These are phyloP conservation scores for Erpetoichthys calabaricus DNA, from an alignment of 2,797 vertebrate genomes.

Conservation along the genomic window DNA sequence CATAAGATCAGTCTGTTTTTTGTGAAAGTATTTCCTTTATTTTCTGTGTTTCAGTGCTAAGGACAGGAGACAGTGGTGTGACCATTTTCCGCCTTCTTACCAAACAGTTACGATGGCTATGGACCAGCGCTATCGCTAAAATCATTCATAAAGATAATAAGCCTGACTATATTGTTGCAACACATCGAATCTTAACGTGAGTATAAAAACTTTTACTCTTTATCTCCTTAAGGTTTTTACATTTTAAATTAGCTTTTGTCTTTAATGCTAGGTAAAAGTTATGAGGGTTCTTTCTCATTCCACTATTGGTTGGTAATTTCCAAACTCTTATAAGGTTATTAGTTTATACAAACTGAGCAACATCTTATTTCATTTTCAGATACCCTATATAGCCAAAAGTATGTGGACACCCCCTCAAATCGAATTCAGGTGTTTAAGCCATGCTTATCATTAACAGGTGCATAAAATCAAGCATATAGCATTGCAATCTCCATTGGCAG, in stretches of 20 bases:
- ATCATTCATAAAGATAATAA: slow-evolving; percentile 7
- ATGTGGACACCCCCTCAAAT: too few relatives aligned
- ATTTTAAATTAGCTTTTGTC: background rate
- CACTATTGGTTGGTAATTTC: too few relatives aligned
- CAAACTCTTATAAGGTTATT: too few relatives aligned
- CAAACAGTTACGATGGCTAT: slow-evolving; percentile 12
- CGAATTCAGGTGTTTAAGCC: too few relatives aligned
- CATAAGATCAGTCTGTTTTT: too few relatives aligned
- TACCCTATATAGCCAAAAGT: too few relatives aligned
- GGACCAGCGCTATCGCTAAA: slow-evolving; percentile 8
- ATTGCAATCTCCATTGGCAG: too few relatives aligned
- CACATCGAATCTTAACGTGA: slow-evolving; percentile 13
- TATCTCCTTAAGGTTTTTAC: background rate
- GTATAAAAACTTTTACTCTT: background rate
- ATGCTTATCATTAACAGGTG: too few relatives aligned
- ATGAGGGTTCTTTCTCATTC: background rate
- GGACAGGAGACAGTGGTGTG: slow-evolving; percentile 2
- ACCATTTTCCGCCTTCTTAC: slow-evolving; percentile 13
- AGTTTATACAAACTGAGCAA: too few relatives aligned
- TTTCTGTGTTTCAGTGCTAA: slow-evolving; percentile 12
- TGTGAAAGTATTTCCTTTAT: background rate
- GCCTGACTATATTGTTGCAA: slow-evolving; percentile 14
- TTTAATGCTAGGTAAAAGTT: background rate
- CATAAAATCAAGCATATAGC: too few relatives aligned
- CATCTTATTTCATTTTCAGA: too few relatives aligned